Evolutionary conservation across 2,797 vertebrate genomes (phyloP).

Genomic region (Botia almorhae): DNA sequence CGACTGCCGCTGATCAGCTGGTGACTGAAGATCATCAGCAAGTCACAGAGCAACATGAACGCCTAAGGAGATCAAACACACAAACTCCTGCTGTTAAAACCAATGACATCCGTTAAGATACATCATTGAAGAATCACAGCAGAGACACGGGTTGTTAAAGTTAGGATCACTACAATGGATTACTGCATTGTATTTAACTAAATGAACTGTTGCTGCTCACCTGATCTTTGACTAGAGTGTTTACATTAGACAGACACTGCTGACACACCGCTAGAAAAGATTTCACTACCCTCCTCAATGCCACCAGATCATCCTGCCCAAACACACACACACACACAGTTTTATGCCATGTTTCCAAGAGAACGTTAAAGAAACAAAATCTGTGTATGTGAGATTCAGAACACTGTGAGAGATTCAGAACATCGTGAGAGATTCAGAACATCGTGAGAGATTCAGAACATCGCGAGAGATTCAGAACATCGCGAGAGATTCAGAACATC

Average conservation of each 20-base stretch:
- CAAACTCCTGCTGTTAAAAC: not conserved
- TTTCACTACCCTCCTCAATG: constrained; percentile 96
- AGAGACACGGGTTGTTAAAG: not conserved
- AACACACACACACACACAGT: not conserved
- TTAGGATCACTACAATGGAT: too few species aligned
- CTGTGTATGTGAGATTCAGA: not conserved
- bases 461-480: too few species aligned
- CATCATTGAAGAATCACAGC: too few species aligned
- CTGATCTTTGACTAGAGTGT: constrained; percentile 98
- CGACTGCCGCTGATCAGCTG: constrained; percentile 91
- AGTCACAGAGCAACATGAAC: constrained; percentile 98
- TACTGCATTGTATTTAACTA: not conserved
- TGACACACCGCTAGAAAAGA: constrained; percentile 98
- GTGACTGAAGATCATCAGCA: constrained; percentile 99
- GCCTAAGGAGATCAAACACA: constrained; percentile 76
- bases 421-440: too few species aligned
- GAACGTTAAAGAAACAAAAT: not conserved
- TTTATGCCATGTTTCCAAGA: not conserved
- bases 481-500: too few species aligned
- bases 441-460: too few species aligned
- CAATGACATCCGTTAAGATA: not conserved
- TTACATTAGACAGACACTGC: constrained; percentile 98
- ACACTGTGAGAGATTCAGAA: too few species aligned
- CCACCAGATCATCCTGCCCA: constrained; percentile 91
- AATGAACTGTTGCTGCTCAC: constrained; percentile 70